phyloP scores from a whole-genome alignment of 2,888 invertebrate species.

The Dynastes maya region DNA sequence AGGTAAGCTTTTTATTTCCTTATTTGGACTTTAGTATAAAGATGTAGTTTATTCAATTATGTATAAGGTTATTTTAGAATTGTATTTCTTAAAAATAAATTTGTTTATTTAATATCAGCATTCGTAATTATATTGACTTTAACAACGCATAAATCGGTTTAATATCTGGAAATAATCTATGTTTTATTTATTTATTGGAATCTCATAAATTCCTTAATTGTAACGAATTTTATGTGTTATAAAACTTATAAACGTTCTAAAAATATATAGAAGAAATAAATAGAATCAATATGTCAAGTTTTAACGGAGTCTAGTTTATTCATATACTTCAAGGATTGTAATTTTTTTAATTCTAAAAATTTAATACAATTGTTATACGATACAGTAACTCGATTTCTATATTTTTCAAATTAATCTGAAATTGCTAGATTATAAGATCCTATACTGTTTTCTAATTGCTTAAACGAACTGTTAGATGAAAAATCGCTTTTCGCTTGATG shows the following conservation, averaged over 20 bases:
- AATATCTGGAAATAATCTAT: neutral
- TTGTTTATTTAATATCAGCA: conserved; percentile 13
- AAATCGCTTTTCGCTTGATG: too few relatives aligned
- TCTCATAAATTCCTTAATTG: conserved; percentile 9
- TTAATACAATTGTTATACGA: neutral
- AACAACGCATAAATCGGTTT: conserved; percentile 22
- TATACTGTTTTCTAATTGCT: too few relatives aligned
- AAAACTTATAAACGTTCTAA: neutral
- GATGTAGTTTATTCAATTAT: too few relatives aligned
- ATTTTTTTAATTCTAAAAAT: neutral
- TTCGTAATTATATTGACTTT: conserved; percentile 9
- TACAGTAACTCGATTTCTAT: neutral
- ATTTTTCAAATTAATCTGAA: too few relatives aligned
- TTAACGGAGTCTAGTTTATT: neutral
- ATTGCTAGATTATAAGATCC: too few relatives aligned
- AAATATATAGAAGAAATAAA: conserved; percentile 13
- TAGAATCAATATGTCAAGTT: neutral
- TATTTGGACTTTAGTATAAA: too few relatives aligned
- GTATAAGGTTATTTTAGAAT: too few relatives aligned
- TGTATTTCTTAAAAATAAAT: neutral
- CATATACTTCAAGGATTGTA: neutral
- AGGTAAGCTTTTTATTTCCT: conserved; percentile 73
- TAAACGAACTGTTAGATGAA: too few relatives aligned
- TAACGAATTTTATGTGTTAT: neutral
- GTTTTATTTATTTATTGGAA: neutral